phyloP scores from a whole-genome alignment of 2,888 invertebrate species.

The Lamproptera curius region DNA sequence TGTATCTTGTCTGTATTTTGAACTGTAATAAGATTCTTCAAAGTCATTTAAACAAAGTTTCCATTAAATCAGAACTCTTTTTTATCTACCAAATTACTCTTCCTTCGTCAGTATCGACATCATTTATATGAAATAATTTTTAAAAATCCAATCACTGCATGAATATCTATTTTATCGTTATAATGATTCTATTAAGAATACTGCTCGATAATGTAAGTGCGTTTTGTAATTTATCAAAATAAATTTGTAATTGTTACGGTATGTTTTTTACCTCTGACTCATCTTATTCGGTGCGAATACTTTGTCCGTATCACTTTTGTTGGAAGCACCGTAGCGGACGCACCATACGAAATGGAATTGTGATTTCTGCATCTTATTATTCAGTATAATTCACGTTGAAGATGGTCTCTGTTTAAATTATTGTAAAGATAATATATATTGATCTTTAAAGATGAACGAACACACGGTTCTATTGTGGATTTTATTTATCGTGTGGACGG shows the following conservation, averaged over 20 bases:
- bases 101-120: no score
- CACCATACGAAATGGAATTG: constrained; percentile 27
- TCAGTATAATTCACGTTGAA: background rate
- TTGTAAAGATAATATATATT: constrained; percentile 15
- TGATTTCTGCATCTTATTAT: constrained; percentile 7
- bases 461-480: constrained; percentile 39
- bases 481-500: constrained; percentile 48
- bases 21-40: no score
- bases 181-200: no score
- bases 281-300: constrained; percentile 49
- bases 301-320: constrained; percentile 65
- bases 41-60: no score
- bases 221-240: background rate
- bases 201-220: background rate
- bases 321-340: constrained; percentile 35
- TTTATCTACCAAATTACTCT: no score
- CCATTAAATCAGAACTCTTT: no score
- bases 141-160: no score
- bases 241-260: constrained; percentile 17
- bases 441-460: constrained; percentile 28
- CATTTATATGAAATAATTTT: no score
- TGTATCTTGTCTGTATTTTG: no score
- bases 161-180: no score
- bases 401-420: constrained; percentile 16
- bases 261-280: constrained; percentile 47